Conservation (phyloP, 1,140 invertebrate species). For the Catajapyx aquilonaris region DNA sequence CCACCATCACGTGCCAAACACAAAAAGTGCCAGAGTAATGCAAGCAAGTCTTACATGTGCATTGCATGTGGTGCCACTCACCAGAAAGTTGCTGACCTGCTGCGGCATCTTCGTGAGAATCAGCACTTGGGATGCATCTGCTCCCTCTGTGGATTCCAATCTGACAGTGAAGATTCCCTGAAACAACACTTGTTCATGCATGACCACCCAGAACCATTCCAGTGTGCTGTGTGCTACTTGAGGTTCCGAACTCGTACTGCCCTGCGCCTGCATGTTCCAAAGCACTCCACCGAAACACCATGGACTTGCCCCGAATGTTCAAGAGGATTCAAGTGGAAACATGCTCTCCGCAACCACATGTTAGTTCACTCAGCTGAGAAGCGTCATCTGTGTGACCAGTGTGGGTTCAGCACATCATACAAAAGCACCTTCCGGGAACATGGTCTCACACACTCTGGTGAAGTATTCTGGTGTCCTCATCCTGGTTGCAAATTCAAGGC, state of each 20-base stretch:
- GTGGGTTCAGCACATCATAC: slow-evolving; percentile 33
- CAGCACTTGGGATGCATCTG: slow-evolving; percentile 24
- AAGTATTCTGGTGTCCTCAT: no score
- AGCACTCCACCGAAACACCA: slow-evolving; percentile 30
- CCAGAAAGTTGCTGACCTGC: slow-evolving; percentile 13
- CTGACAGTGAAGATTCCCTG: slow-evolving; percentile 21
- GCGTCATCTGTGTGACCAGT: slow-evolving; percentile 35
- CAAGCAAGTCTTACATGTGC: slow-evolving; percentile 12
- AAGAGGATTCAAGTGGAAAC: slow-evolving; percentile 39
- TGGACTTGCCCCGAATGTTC: slow-evolving; percentile 32
- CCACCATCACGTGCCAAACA: slow-evolving; percentile 12
- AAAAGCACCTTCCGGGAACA: slow-evolving; percentile 32
- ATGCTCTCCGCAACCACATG: slow-evolving; percentile 32
- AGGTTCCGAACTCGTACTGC: slow-evolving; percentile 28
- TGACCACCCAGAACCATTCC: slow-evolving; percentile 26
- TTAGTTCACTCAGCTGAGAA: slow-evolving; percentile 30
- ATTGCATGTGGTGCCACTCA: slow-evolving; percentile 14
- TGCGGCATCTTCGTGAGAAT: slow-evolving; percentile 21
- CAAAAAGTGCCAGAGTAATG: slow-evolving; percentile 7
- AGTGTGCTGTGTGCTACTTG: slow-evolving; percentile 27
- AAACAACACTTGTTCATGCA: slow-evolving; percentile 25
- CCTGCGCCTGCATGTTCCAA: slow-evolving; percentile 27
- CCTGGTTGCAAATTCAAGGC: no score
- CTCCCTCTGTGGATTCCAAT: slow-evolving; percentile 25
- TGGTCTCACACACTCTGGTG: no score